Conservation (phyloP, 2,888 invertebrate species). For the Elegia similella region DNA sequence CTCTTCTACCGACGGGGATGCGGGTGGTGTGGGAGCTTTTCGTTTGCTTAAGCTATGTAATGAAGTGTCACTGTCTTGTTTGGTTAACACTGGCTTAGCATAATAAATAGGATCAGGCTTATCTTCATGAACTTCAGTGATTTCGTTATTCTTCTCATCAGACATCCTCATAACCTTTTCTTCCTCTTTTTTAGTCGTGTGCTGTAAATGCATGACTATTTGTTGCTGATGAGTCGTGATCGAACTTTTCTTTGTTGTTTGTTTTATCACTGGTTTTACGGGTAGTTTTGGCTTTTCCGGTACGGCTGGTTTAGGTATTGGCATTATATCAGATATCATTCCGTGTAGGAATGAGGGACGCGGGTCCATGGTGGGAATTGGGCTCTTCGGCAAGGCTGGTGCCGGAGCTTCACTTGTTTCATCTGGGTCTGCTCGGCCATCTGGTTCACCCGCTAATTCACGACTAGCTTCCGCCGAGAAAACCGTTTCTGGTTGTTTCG, state of each 20-base stretch:
- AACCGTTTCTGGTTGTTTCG: constrained; percentile 64
- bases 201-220: constrained; percentile 77
- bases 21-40: constrained; percentile 89
- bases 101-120: constrained; percentile 67
- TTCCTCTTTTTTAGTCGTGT: constrained; percentile 63
- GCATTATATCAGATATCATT: constrained; percentile 74
- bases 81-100: constrained; percentile 74
- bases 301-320: constrained; percentile 81
- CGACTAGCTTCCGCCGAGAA: constrained; percentile 84
- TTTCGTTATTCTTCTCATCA: constrained; percentile 67
- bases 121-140: constrained; percentile 59
- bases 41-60: constrained; percentile 84
- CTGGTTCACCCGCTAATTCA: constrained; percentile 91
- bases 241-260: constrained; percentile 62
- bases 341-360: constrained; percentile 88
- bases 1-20: constrained; percentile 73
- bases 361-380: constrained; percentile 82
- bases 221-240: constrained; percentile 68
- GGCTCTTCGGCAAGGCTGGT: constrained; percentile 86
- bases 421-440: constrained; percentile 92
- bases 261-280: constrained; percentile 81
- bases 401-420: constrained; percentile 85
- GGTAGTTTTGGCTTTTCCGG: constrained; percentile 87
- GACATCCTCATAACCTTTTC: constrained; percentile 46
- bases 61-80: constrained; percentile 81